Evolutionary conservation across 2,888 invertebrate genomes (phyloP).

Genomic region (Pterostichus madidus): DNA sequence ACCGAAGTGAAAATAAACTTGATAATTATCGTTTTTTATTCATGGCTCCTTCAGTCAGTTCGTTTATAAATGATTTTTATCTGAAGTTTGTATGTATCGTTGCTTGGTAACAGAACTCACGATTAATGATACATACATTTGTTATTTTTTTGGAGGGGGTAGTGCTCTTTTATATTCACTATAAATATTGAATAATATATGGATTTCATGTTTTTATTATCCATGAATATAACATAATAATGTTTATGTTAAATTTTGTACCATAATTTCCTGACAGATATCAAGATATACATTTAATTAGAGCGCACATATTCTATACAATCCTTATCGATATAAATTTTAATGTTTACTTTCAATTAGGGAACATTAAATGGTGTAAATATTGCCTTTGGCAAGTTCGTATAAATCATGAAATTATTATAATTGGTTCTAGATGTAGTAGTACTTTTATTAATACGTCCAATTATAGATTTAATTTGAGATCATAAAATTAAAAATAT

Average conservation of each 20-base stretch:
- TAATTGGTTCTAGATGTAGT: neutral
- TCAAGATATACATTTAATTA: conserved; percentile 35
- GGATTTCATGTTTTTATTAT: conserved; percentile 23
- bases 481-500: no score
- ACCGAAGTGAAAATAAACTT: conserved; percentile 21
- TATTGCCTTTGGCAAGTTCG: neutral
- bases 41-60: conserved; percentile 32
- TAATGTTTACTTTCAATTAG: conserved; percentile 14
- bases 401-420: neutral
- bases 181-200: conserved; percentile 55
- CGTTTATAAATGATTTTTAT: conserved; percentile 62
- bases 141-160: conserved; percentile 57
- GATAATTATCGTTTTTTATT: conserved; percentile 34
- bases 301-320: neutral
- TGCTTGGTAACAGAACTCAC: conserved; percentile 55
- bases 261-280: neutral
- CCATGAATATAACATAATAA: conserved; percentile 13
- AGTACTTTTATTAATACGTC: neutral
- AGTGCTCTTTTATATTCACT: conserved; percentile 31
- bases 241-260: neutral
- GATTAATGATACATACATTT: conserved; percentile 56
- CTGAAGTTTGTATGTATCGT: conserved; percentile 62
- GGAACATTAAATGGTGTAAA: neutral
- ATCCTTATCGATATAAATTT: no score
- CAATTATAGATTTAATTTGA: neutral